These are phyloP conservation scores for Zootermopsis nevadensis DNA, from an alignment of 2,888 invertebrate species.

Conservation along the genomic window DNA sequence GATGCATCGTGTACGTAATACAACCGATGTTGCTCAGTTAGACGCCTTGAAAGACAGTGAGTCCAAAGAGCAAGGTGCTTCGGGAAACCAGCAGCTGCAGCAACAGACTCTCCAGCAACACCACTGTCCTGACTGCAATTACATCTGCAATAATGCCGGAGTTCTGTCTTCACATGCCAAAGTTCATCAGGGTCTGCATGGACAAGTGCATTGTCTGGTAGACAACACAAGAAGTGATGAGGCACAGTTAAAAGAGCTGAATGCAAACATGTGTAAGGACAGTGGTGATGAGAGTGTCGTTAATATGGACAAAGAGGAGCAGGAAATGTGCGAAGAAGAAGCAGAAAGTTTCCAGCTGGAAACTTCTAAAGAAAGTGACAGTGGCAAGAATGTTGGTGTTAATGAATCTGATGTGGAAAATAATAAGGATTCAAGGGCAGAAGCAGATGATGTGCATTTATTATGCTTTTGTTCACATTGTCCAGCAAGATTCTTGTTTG, in stretches of 20 bases:
- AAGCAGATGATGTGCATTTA: conserved; percentile 19
- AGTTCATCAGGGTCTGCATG: conserved; percentile 78
- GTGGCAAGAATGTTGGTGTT: neutral
- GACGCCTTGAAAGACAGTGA: conserved; percentile 29
- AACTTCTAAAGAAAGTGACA: neutral
- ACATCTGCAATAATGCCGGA: conserved; percentile 77
- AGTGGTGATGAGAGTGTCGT: conserved; percentile 39
- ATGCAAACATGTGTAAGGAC: conserved; percentile 47
- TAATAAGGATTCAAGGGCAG: neutral
- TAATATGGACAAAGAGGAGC: neutral
- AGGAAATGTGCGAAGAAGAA: conserved; percentile 54
- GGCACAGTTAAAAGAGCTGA: conserved; percentile 70
- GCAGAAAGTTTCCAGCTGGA: conserved; percentile 49
- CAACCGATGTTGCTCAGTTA: neutral
- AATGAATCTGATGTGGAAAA: conserved; percentile 2
- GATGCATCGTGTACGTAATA: conserved; percentile 68
- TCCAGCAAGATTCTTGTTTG: conserved; percentile 77
- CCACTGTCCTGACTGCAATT: conserved; percentile 83
- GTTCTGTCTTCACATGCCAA: conserved; percentile 68
- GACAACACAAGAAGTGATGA: conserved; percentile 74
- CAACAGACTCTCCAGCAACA: conserved; percentile 55
- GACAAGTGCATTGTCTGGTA: conserved; percentile 78
- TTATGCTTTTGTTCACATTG: conserved; percentile 84
- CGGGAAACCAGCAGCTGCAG: conserved; percentile 22
- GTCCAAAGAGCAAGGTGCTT: conserved; percentile 7